Base-by-base conservation (phyloP, 2,888 invertebrate genomes). In the Andrena trimmerana region DNA sequence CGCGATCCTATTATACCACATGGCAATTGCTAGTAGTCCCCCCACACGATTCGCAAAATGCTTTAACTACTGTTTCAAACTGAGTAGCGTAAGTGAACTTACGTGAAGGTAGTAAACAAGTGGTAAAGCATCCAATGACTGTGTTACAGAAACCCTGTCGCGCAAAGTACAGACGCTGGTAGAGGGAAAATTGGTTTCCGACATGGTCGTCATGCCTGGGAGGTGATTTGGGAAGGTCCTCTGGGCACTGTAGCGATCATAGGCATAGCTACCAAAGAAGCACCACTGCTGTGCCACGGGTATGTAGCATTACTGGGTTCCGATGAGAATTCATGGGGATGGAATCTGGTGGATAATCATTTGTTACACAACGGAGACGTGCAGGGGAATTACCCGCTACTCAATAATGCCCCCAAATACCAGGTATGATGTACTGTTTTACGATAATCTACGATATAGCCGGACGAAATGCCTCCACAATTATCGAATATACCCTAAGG, bases 291-390 rank as follows among this genome's bases (percentile, higher is more conserved):
- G 94, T 98, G 98, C 94, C 98, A 97, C 91, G 99, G 99, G 74
- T 99, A 99, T 95, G 97, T 99, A 69, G 98, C 99, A 8, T 95
- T 99, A 79, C 95, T 99, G 84, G 99, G 99, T 42, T 97, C 98
- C 5, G 99, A 99, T 95, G 98, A 98, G 93, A 97, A 99, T 94
- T 99, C 99, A 92, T 99, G 99, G 99, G 99, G 99, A 16, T 99
- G 99, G 99, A 99, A 99, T 96, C 96, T 99, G 90, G 99, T 99
- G 69, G 99, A 99, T 95, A 99, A 99, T 95, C 97, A 98, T 95
- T 96, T 99, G 89, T 95, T 99, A 90, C 99, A 99, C 94, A 99
- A 99, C 95, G 99, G 99, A 73, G 98, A 98, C 94, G 97, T 97
- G 86, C 98, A 98, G 94, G 99, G 98, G 86, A 98, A 97, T 93